Percentiles rank a stretch among this genome's conserved stretches.
Conservation (phyloP, 2,797 vertebrate species). For the Melanotaenia trifasciata region DNA sequence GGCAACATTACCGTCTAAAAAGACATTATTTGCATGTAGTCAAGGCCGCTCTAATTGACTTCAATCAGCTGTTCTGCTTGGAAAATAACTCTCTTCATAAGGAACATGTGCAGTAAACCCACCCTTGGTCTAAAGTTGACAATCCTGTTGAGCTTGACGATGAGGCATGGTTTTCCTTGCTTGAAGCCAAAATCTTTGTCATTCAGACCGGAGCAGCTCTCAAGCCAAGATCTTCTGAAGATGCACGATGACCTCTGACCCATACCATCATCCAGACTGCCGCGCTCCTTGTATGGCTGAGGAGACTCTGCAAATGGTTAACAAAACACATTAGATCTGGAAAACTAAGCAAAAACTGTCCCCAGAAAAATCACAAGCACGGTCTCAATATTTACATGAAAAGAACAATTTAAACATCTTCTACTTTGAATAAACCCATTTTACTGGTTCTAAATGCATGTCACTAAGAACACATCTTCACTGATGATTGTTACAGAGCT, state of each 20-base stretch:
- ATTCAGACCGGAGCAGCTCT: constrained; percentile 82
- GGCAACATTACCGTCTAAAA: not conserved
- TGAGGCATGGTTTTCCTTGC: constrained; percentile 89
- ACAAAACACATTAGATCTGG: constrained; percentile 9
- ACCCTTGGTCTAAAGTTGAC: constrained; percentile 92
- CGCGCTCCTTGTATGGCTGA: constrained; percentile 72
- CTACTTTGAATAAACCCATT: not conserved
- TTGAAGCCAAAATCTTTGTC: constrained; percentile 86
- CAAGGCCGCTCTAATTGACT: not conserved
- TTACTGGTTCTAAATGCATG: not conserved
- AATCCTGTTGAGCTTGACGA: constrained; percentile 96
- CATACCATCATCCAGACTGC: constrained; percentile 44
- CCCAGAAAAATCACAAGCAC: not conserved
- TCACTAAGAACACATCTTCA: not conserved
- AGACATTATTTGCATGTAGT: not conserved
- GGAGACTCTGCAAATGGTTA: constrained; percentile 70
- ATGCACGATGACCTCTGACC: constrained; percentile 85
- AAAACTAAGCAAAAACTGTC: not conserved
- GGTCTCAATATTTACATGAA: not conserved
- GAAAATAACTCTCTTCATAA: not conserved
- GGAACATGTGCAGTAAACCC: constrained; percentile 49
- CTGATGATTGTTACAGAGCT: not conserved
- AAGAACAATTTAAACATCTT: not conserved
- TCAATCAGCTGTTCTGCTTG: not conserved
- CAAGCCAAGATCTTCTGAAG: constrained; percentile 85